Evolutionary conservation across 1,140 invertebrate genomes (phyloP).

Genomic region (Bombus haemorrhoidalis): DNA sequence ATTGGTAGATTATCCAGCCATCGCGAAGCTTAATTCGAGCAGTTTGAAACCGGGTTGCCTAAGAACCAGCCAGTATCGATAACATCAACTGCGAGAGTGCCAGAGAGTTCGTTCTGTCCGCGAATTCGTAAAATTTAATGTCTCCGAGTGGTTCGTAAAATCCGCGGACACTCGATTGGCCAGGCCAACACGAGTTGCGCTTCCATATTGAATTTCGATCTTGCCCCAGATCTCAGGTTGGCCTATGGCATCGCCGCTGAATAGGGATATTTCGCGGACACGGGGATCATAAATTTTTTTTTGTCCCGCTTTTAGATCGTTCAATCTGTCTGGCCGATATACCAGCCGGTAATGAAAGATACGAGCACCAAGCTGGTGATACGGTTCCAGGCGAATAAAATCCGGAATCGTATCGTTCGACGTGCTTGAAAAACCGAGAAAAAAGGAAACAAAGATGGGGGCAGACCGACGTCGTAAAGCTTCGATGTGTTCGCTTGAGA

Average conservation of each 20-base stretch:
- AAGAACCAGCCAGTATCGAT: conserved; percentile 44
- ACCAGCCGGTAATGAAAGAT: conserved; percentile 25
- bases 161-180: background rate
- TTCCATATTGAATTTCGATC: conserved; percentile 56
- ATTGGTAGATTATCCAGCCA: conserved; percentile 12
- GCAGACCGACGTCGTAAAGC: background rate
- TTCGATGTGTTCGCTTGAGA: background rate
- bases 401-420: background rate
- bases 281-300: conserved; percentile 59
- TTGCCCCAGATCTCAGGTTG: conserved; percentile 26
- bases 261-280: conserved; percentile 28
- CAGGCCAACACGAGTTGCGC: background rate
- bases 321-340: conserved; percentile 42
- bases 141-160: conserved; percentile 49
- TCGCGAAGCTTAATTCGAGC: conserved; percentile 21
- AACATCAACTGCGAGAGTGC: conserved; percentile 47
- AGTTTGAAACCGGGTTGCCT: conserved; percentile 1
- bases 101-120: conserved; percentile 20
- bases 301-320: conserved; percentile 25
- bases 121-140: conserved; percentile 50
- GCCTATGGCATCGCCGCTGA: conserved; percentile 19
- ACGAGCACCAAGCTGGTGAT: background rate
- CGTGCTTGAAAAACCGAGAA: background rate
- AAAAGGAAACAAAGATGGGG: background rate
- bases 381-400: background rate